phyloP scores from a whole-genome alignment of 1,140 invertebrate species.

The Philotrypesis tridentata region DNA sequence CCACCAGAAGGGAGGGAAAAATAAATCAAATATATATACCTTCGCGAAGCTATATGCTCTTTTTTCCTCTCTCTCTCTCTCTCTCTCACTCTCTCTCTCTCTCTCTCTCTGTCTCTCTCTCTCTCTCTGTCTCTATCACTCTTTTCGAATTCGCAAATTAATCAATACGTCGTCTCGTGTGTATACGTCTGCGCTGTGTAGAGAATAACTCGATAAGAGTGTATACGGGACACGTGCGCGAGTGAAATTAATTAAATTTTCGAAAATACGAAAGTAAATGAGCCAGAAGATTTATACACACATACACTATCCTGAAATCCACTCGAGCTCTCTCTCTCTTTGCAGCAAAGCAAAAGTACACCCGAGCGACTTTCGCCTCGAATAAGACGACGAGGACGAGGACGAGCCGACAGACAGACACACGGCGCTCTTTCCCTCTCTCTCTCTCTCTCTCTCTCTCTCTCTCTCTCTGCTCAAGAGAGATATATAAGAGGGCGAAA shows the following conservation, averaged over 20 bases:
- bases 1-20: not conserved
- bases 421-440: too few species aligned
- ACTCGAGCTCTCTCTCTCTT: not conserved
- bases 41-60: too few species aligned
- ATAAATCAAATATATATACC: not conserved
- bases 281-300: not conserved
- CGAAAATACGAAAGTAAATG: not conserved
- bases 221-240: too few species aligned
- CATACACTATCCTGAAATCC: not conserved
- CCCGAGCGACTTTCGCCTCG: not conserved
- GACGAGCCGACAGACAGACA: slow-evolving; percentile 5
- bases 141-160: too few species aligned
- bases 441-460: too few species aligned
- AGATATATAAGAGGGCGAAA: slow-evolving; percentile 8
- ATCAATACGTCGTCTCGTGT: too few species aligned
- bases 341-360: not conserved
- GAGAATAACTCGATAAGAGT: too few species aligned
- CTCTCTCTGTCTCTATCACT: slow-evolving; percentile 56
- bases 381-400: slow-evolving; percentile 14
- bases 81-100: too few species aligned
- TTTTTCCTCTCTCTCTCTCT: too few species aligned
- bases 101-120: too few species aligned
- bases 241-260: not conserved
- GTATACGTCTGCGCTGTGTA: too few species aligned
- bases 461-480: not conserved